A percentile compares a stretch with the other conserved stretches of the same genome.
Conservation (phyloP, 2,113 vertebrate species). For the Dicaeum eximium region DNA sequence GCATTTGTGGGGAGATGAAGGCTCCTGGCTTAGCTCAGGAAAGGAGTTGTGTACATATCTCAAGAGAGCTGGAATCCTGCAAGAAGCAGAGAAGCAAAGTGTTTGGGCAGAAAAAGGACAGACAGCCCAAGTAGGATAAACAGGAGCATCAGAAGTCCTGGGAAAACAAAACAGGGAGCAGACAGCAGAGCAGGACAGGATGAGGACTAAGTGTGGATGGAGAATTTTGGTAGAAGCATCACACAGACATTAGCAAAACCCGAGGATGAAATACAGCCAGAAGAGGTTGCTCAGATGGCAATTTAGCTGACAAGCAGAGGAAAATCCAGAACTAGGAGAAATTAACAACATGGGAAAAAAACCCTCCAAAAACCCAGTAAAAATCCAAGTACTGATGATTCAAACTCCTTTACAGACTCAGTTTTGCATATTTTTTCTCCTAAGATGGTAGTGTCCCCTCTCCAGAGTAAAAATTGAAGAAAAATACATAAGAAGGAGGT, state of each 20-base stretch:
- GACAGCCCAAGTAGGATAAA: neutral
- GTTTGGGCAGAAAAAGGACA: neutral
- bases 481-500: neutral
- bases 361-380: accelerated
- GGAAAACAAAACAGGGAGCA: neutral
- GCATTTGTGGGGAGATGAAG: neutral
- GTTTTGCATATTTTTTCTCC: neutral
- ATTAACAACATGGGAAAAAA: neutral
- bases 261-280: neutral
- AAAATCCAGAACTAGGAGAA: neutral
- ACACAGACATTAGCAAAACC: neutral
- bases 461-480: neutral
- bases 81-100: neutral
- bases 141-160: neutral
- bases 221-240: neutral
- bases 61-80: neutral
- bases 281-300: neutral
- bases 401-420: neutral
- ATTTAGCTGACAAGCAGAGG: neutral
- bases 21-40: neutral
- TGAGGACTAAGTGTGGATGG: neutral
- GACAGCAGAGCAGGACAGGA: neutral
- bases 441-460: neutral
- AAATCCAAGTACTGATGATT: neutral
- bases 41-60: neutral